Evolutionary conservation across 2,888 invertebrate species (phyloP), one percentile per base, ranked within the genome.

Genomic region (Gastrophysa polygoni): DNA sequence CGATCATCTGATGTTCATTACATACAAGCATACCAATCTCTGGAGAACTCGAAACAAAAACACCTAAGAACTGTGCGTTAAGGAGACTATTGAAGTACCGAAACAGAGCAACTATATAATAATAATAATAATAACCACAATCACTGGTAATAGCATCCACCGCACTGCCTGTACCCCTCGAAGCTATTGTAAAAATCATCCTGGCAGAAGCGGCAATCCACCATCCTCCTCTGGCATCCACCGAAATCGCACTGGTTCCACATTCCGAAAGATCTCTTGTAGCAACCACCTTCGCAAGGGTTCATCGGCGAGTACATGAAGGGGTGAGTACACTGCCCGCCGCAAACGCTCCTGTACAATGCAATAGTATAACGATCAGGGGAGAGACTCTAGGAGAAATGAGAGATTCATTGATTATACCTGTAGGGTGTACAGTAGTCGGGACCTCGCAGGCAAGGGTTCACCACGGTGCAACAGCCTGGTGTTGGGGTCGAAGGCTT

Each of bases 171-270:
- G 51, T 67, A 72, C 11, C 57, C 52, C 1, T 59, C 20, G 51
- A 63, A 66, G 54, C 49, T 63, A 7, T 44, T 28, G 58, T 71
- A 72, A 58, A 68, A 72, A 57, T 68, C 47, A 5, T 55, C 44
- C 44, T 46, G 43, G 38, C 72, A 72, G 5, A n/a, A 14, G 1
- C 62, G 52, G 28, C 72, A 72, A 34, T 69, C 66, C 32, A 49
- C 44, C 43, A 46, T 24, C 5, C 18, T 14, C 10, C 24, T 4
- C 11, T 44, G 29, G 17, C 65, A 66, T 11, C 61, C 57, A 16
- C n/a, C 47, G 11, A 11, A 38, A 5, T 34, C n/a, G 29, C 70
- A 70, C 6, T 16, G 8, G 2, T 49, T 51, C 34, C 55, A 61
- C 2, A 51, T 29, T 51, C 61, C 67, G 34, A 43, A 61, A 1